These are phyloP conservation scores for Mesembrinibis cayennensis DNA, from an alignment of 2,113 vertebrate genomes.

Conservation along the genomic window DNA sequence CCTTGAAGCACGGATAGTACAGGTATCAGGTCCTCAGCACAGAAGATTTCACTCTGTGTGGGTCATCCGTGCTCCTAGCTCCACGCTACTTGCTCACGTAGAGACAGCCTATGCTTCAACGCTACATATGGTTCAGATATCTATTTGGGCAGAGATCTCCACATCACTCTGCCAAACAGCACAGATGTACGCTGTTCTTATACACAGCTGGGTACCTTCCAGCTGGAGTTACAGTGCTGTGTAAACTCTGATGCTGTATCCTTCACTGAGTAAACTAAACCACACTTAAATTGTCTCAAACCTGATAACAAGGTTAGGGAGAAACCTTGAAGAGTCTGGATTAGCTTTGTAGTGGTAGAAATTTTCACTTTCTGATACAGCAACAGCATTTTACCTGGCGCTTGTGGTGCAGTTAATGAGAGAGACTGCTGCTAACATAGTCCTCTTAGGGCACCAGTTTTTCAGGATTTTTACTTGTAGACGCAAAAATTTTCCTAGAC, in stretches of 20 bases:
- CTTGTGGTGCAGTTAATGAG: not conserved
- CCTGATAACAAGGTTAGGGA: not conserved
- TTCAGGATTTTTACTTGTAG: not conserved
- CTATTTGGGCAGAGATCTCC: not conserved
- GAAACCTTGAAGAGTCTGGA: not conserved
- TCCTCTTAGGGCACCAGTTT: not conserved
- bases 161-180: not conserved
- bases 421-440: not conserved
- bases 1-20: not conserved
- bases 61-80: accelerated
- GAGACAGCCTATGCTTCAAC: not conserved
- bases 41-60: not conserved
- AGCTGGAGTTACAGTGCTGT: not conserved
- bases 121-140: not conserved
- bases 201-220: not conserved
- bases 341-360: not conserved
- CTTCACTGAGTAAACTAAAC: not conserved
- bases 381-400: not conserved
- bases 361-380: not conserved
- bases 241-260: not conserved
- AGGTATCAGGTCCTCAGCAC: not conserved
- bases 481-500: not conserved
- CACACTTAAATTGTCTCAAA: not conserved
- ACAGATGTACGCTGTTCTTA: not conserved
- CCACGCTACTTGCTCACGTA: accelerated